Evolutionary conservation across 2,797 vertebrate genomes (phyloP), one percentile per base, ranked within the genome.

Genomic region (Hippocampus kuda): DNA sequence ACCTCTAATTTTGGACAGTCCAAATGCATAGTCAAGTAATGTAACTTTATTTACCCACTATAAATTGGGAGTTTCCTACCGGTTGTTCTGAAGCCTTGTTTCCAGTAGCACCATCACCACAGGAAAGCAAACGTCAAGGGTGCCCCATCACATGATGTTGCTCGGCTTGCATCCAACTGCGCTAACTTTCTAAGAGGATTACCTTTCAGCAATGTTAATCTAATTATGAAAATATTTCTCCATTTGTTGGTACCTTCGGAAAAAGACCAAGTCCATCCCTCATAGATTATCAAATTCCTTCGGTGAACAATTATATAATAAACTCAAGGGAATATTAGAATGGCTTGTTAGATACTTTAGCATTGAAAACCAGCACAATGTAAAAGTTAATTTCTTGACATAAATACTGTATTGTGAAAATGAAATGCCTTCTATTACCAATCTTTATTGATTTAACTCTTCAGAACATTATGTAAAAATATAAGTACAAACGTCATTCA

Each of bases 101-200:
- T 75, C 34, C 61, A 68, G 67, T 20, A n/a, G 65, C 54, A 66
- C 22, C 57, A 27, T 68, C 24, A 57, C 57, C 67, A 73, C 0
- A 48, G 44, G 68, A 81, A 83, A 81, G 75, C 64, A 76, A 80
- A 75, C 79, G 74, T 70, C 68, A 72, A 56, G 53, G 74, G 70
- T 70, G 49, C 68, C 65, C 72, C 66, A 72, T 89, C 87, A 90
- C 86, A 87, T 87, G 86, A 83, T 77, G 67, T 53, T 73, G 51
- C 49, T 77, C 53, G 61, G 67, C 62, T 27, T 68, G 76, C 34
- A 49, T 74, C 73, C 70, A 60, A 57, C 75, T 72, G 75, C 75
- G 70, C 70, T 86, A 83, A 87, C 80, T 83, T 85, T 79, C 56
- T 87, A 91, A 90, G 79, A 85, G 80, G 88, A 91, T 91, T 89